Conservation (phyloP, 2,888 invertebrate genomes). For the Drosophila buzzatii region DNA sequence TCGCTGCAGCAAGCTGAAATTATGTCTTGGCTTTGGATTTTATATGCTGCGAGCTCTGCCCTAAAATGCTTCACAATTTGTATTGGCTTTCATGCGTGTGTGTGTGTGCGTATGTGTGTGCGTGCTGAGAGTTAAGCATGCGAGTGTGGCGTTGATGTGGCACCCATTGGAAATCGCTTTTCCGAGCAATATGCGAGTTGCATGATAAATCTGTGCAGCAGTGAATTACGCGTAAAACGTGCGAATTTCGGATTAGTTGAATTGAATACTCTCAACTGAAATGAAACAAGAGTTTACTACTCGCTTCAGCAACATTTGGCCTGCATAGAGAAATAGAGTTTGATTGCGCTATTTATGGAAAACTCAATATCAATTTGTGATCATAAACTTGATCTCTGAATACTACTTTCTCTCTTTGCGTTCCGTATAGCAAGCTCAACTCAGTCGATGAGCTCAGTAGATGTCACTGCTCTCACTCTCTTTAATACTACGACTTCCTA, state of each 20-base stretch:
- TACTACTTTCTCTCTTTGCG: no score
- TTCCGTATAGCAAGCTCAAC: no score
- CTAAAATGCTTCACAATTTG: conserved; percentile 34
- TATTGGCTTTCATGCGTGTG: conserved; percentile 7
- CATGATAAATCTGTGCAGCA: conserved; percentile 12
- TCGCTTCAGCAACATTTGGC: no score
- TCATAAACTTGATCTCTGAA: no score
- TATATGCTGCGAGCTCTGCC: conserved; percentile 13
- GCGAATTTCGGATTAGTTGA: not conserved
- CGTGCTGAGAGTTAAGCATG: not conserved
- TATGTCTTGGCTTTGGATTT: conserved; percentile 33
- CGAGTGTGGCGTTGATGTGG: conserved; percentile 9
- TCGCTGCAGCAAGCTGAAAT: conserved; percentile 35
- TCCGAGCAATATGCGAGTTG: conserved; percentile 1
- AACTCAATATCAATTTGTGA: not conserved
- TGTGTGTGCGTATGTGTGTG: no score
- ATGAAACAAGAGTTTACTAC: not conserved
- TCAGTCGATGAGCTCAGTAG: no score
- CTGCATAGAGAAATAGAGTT: not conserved
- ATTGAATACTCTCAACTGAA: not conserved
- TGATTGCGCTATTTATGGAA: not conserved
- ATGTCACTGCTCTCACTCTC: no score
- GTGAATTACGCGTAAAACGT: not conserved
- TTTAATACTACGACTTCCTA: no score
- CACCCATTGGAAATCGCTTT: conserved; percentile 27